These are phyloP conservation scores for Nematolebias whitei DNA, from an alignment of 2,113 vertebrate species.

Conservation along the genomic window DNA sequence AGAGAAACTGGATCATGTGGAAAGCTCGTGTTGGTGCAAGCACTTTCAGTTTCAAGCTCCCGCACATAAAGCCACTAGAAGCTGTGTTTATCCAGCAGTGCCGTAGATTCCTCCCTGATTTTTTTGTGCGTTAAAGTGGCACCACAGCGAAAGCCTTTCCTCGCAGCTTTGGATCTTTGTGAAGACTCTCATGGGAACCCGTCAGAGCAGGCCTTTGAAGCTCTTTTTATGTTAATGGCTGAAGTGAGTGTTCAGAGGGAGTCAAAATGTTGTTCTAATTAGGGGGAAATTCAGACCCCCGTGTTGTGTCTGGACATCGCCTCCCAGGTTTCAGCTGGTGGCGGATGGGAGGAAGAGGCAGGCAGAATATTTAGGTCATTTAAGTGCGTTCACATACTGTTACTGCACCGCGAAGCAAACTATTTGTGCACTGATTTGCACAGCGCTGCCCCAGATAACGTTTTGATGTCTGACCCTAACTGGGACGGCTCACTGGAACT, in stretches of 20 bases:
- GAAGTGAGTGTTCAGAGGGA: slow-evolving; percentile 44
- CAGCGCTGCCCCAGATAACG: slow-evolving; percentile 57
- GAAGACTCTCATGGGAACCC: slow-evolving; percentile 52
- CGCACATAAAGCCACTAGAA: slow-evolving; percentile 31
- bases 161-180: slow-evolving; percentile 41
- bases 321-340: slow-evolving; percentile 29
- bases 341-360: slow-evolving; percentile 4
- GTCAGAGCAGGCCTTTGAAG: slow-evolving; percentile 47
- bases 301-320: slow-evolving; percentile 19
- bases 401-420: slow-evolving; percentile 47
- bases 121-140: slow-evolving; percentile 38
- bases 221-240: slow-evolving; percentile 51
- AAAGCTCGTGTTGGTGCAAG: slow-evolving; percentile 42
- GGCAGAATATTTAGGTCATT: slow-evolving; percentile 54
- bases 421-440: slow-evolving; percentile 50
- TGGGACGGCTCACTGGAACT: slow-evolving; percentile 51
- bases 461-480: slow-evolving; percentile 59
- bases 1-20: slow-evolving; percentile 62
- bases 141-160: slow-evolving; percentile 44
- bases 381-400: slow-evolving; percentile 36
- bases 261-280: slow-evolving; percentile 40
- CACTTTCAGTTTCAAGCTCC: slow-evolving; percentile 41
- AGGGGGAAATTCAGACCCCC: slow-evolving; percentile 18
- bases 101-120: slow-evolving; percentile 34
- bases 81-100: slow-evolving; percentile 38